phyloP scores from a whole-genome alignment of 2,888 invertebrate genomes.

The Spodoptera littoralis region DNA sequence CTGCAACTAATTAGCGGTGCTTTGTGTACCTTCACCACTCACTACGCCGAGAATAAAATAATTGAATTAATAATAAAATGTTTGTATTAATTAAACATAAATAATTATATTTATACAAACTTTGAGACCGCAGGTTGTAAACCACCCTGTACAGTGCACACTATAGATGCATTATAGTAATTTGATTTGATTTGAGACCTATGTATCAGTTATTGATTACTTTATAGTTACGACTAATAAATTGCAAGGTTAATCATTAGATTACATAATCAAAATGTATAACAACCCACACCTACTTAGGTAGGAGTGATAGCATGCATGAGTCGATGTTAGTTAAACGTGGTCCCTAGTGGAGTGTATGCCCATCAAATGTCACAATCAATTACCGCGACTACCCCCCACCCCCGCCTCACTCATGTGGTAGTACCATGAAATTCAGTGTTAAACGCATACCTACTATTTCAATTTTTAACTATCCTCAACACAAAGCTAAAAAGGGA shows the following conservation, averaged over 20 bases:
- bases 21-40: slow-evolving; percentile 40
- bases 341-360: slow-evolving; percentile 75
- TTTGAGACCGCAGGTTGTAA: too few species aligned
- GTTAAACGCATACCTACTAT: neutral
- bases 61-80: slow-evolving; percentile 3
- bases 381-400: slow-evolving; percentile 76
- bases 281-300: slow-evolving; percentile 17
- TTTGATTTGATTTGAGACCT: too few species aligned
- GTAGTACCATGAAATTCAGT: slow-evolving; percentile 48
- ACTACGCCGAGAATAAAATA: slow-evolving; percentile 62
- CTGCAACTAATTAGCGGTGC: too few species aligned
- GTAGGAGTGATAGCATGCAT: slow-evolving; percentile 31
- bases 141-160: too few species aligned
- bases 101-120: too few species aligned
- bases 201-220: neutral
- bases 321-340: slow-evolving; percentile 55
- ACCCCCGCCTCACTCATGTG: slow-evolving; percentile 60
- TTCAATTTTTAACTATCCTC: slow-evolving; percentile 14
- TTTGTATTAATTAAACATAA: too few species aligned
- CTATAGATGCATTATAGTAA: too few species aligned
- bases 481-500: slow-evolving; percentile 21
- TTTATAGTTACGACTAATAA: neutral
- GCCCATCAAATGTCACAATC: slow-evolving; percentile 87
- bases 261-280: slow-evolving; percentile 4
- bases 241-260: slow-evolving; percentile 11